Evolutionary conservation across 2,797 vertebrate species (phyloP).

Genomic region (Gadopsis marmoratus): DNA sequence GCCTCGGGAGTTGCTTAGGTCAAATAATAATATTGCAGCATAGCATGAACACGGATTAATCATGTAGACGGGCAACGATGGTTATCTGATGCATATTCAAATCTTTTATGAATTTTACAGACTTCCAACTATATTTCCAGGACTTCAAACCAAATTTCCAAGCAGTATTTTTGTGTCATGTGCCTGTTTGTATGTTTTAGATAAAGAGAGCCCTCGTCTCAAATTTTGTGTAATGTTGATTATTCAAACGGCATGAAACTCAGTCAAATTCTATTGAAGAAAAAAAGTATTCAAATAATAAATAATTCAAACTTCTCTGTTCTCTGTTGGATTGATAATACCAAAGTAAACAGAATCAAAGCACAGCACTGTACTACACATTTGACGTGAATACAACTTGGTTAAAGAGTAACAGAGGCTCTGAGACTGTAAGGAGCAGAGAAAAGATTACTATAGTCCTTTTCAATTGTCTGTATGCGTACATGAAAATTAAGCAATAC

Average conservation of each 20-base stretch:
- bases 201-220: slow-evolving; percentile 36
- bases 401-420: slow-evolving; percentile 5
- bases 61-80: neutral
- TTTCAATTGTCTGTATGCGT: neutral
- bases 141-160: slow-evolving; percentile 30
- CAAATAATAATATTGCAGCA: neutral
- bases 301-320: neutral
- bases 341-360: slow-evolving; percentile 17
- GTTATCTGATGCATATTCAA: neutral
- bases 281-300: too few species aligned
- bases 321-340: neutral
- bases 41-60: neutral
- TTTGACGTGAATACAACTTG: slow-evolving; percentile 13
- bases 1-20: neutral
- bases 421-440: neutral
- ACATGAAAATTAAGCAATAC: neutral
- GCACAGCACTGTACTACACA: neutral
- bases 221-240: slow-evolving; percentile 7
- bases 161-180: slow-evolving; percentile 39
- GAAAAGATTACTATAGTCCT: neutral
- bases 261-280: slow-evolving; percentile 5
- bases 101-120: slow-evolving; percentile 4
- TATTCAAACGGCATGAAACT: slow-evolving; percentile 26
- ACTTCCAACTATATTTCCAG: slow-evolving; percentile 2
- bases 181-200: slow-evolving; percentile 9